phyloP scores from a whole-genome alignment of 1,140 invertebrate species.

The Phocides pigmalion region DNA sequence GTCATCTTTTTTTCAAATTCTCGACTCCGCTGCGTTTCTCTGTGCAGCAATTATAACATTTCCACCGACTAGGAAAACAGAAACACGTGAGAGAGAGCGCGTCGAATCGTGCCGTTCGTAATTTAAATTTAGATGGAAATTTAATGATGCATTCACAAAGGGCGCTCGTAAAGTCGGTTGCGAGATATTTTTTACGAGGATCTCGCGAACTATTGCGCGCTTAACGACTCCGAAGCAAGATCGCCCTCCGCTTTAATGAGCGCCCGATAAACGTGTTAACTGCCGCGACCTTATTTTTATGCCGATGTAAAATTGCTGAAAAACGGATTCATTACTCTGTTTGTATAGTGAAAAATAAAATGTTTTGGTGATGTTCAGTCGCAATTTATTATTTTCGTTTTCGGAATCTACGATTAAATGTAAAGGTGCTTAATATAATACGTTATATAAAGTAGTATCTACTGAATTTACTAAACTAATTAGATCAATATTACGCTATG shows the following conservation, averaged over 20 bases:
- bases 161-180: conserved; percentile 82
- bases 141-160: conserved; percentile 84
- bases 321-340: conserved; percentile 73
- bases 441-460: no score
- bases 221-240: conserved; percentile 83
- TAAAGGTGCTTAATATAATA: no score
- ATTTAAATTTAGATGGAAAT: conserved; percentile 84
- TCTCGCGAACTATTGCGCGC: conserved; percentile 83
- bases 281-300: conserved; percentile 83
- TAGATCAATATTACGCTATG: no score
- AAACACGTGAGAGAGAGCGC: conserved; percentile 78
- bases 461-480: no score
- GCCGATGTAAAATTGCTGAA: conserved; percentile 79
- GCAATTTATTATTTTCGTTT: conserved; percentile 1
- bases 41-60: conserved; percentile 83
- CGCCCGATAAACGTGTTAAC: conserved; percentile 83
- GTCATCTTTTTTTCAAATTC: conserved; percentile 83
- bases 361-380: conserved; percentile 11
- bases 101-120: conserved; percentile 78
- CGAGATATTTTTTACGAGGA: conserved; percentile 84
- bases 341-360: conserved; percentile 22
- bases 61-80: conserved; percentile 81
- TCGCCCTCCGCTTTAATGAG: conserved; percentile 82
- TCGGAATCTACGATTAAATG: not conserved
- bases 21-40: conserved; percentile 77